phyloP scores from a whole-genome alignment of 1,140 invertebrate species.

The Plectus sambesii region DNA sequence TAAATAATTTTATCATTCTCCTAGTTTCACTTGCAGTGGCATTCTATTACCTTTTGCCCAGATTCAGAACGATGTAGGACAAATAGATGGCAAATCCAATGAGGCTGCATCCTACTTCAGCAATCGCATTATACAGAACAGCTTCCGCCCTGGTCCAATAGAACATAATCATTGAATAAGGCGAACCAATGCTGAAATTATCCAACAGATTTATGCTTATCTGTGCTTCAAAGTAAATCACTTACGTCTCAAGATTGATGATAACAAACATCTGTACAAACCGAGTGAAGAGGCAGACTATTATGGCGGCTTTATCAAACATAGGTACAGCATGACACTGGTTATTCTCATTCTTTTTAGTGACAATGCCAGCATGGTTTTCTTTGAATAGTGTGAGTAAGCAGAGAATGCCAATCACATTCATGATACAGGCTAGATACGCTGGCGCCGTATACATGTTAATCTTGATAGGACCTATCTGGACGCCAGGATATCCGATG shows the following conservation, averaged over 20 bases:
- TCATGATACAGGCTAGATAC: slow-evolving; percentile 11
- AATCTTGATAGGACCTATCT: not conserved
- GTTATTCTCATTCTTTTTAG: slow-evolving; percentile 9
- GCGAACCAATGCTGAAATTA: slow-evolving; percentile 16
- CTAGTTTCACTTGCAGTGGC: not conserved
- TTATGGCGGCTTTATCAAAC: slow-evolving; percentile 11
- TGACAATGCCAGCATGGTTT: slow-evolving; percentile 15
- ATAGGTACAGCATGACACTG: slow-evolving; percentile 15
- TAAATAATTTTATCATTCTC: too few relatives aligned
- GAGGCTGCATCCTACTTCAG: slow-evolving; percentile 10
- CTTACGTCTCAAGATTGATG: slow-evolving; percentile 18
- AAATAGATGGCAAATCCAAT: slow-evolving; percentile 10
- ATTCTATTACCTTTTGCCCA: slow-evolving; percentile 14
- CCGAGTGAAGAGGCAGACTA: slow-evolving; percentile 18
- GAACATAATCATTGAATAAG: slow-evolving; percentile 17
- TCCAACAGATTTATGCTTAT: too few relatives aligned
- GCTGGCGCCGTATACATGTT: slow-evolving; percentile 18
- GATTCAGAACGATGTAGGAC: slow-evolving; percentile 8
- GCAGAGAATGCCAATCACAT: slow-evolving; percentile 6
- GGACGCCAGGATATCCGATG: slow-evolving; percentile 13
- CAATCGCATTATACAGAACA: slow-evolving; percentile 12
- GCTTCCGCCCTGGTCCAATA: slow-evolving; percentile 17
- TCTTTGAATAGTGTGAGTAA: slow-evolving; percentile 17
- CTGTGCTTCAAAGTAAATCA: too few relatives aligned
- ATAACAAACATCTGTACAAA: slow-evolving; percentile 20